Evolutionary conservation across 2,797 vertebrate species (phyloP).

Genomic region (Eleutherodactylus coqui): DNA sequence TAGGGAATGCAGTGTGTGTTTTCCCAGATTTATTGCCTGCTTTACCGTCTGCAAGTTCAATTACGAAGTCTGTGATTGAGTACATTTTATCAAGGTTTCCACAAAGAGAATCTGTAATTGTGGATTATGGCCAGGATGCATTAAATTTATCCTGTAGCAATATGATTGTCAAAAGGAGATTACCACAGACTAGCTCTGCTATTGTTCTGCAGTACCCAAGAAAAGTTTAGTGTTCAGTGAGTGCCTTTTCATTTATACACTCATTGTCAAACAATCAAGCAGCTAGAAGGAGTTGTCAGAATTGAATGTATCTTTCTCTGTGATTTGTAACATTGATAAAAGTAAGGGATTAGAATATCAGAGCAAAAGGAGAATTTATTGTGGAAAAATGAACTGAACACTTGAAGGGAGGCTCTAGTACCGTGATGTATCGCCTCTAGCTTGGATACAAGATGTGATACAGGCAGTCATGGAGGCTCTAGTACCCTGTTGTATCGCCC

Average conservation of each 20-base stretch:
- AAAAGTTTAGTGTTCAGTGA: background rate
- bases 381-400: too few species aligned
- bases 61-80: background rate
- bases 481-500: too few species aligned
- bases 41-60: background rate
- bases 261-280: background rate
- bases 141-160: background rate
- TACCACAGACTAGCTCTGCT: background rate
- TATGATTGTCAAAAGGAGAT: background rate
- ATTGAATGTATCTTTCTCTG: too few species aligned
- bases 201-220: background rate
- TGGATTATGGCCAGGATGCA: background rate
- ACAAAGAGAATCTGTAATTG: constrained; percentile 7
- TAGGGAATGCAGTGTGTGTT: background rate
- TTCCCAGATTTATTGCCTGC: background rate
- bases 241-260: background rate
- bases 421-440: too few species aligned
- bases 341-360: too few species aligned
- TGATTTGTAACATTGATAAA: too few species aligned
- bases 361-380: too few species aligned
- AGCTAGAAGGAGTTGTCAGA: too few species aligned
- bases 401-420: too few species aligned
- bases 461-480: too few species aligned
- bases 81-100: background rate
- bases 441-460: too few species aligned